Base-by-base conservation (phyloP, 2,113 vertebrate genomes). In the Potamarius usumacintae region DNA sequence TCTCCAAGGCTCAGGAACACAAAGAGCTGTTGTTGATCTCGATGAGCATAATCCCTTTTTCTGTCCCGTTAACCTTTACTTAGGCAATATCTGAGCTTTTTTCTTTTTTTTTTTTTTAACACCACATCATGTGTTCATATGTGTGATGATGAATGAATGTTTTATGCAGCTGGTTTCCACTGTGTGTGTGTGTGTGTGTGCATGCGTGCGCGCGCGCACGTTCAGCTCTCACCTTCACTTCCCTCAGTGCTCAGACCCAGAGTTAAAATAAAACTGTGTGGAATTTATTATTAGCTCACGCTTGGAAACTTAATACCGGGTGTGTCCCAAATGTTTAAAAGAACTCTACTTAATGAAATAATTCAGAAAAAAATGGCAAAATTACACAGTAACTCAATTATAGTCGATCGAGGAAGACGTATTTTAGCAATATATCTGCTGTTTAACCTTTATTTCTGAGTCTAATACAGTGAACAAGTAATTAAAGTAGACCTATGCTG, bases 1-100 rank as follows among this genome's bases (percentile, higher is more conserved):
- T 14, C 63, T 86, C 77, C n/a, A 42, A 90, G 80, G 84, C 57
- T 22, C 74, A 76, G 82, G 82, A 63, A 1, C 60, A 84, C 20
- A 86, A 18, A 79, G 55, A 63, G n/a, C 55, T 20, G 18, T 63
- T 71, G 69, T 85, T 60, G 53, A 71, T 84, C n/a, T 52, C 4
- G 30, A n/a, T 85, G 17, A 87, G 62, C 71, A 34, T 69, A 52
- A 42, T 22, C 62, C 30, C 2, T 52, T 50, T 72, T 76, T 27
- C 30, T 57, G 9, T 76, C 25, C 22, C 15, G 77, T 82, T 72
- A 82, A 72, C 65, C 60, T 67, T 27, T 22, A n/a, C 76, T n/a
- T 22, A 27, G 53, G 4, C 8, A 12, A 78, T 53, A 27, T 53
- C 9, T n/a, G 5, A 27, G 25, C 12, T 53, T 52, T 11, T 50